These are phyloP conservation scores for Eutrigla gurnardus DNA, from an alignment of 2,797 vertebrate species.

Conservation along the genomic window DNA sequence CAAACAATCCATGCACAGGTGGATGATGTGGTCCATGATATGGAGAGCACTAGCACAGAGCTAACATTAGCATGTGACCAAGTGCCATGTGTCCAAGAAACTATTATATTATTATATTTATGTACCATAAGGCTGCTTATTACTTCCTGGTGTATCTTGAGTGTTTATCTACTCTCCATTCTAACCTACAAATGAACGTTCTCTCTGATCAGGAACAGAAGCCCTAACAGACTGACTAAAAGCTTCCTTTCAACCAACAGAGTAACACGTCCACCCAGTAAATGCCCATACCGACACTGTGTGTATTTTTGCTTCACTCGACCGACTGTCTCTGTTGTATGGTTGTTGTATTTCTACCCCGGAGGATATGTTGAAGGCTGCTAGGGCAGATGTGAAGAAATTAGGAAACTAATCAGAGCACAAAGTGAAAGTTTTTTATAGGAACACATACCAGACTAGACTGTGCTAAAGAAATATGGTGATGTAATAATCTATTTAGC, in stretches of 20 bases:
- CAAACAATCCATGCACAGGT: too few relatives aligned
- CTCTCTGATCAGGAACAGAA: not conserved
- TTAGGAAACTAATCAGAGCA: not conserved
- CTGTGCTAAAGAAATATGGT: not conserved
- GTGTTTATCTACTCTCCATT: not conserved
- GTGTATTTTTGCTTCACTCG: not conserved
- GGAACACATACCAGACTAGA: not conserved
- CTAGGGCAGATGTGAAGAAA: not conserved
- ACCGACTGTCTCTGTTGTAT: not conserved
- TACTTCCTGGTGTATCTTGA: slow-evolving; percentile 10
- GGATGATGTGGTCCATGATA: too few relatives aligned
- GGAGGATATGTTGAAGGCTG: not conserved
- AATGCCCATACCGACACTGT: not conserved
- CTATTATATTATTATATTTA: not conserved
- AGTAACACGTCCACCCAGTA: slow-evolving; percentile 4
- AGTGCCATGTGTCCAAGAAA: too few relatives aligned
- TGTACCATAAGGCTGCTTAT: slow-evolving; percentile 1
- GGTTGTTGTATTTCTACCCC: not conserved
- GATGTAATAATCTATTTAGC: not conserved
- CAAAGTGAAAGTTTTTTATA: not conserved
- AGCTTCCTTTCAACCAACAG: not conserved
- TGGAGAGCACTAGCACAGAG: too few relatives aligned
- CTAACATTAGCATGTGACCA: too few relatives aligned
- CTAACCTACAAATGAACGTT: not conserved
- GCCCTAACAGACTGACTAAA: slow-evolving; percentile 2